phyloP scores from a whole-genome alignment of 2,113 vertebrate genomes.

The Isichthys henryi region DNA sequence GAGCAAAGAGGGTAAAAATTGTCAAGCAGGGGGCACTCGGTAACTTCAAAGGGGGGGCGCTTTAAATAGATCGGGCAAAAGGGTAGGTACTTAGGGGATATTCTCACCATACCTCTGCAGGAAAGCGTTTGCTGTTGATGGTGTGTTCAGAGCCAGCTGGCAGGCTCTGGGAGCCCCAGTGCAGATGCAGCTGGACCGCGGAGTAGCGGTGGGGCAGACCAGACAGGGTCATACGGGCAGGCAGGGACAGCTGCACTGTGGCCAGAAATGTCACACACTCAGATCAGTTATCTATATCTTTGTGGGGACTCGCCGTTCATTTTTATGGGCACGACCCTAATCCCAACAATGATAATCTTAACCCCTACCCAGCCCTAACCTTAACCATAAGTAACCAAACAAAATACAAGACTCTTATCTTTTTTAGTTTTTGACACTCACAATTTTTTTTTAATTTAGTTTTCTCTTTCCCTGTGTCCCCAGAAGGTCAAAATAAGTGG shows the following conservation, averaged over 20 bases:
- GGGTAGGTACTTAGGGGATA: too few relatives aligned
- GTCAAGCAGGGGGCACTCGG: background rate
- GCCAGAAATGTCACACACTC: background rate
- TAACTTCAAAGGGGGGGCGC: background rate
- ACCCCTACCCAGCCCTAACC: background rate
- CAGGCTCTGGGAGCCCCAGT: conserved; percentile 74
- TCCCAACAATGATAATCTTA: background rate
- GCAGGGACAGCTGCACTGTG: conserved; percentile 76
- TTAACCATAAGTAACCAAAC: background rate
- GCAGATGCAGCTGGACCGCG: conserved; percentile 82
- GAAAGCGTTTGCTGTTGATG: conserved; percentile 68
- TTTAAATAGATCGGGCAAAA: background rate
- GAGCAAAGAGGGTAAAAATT: background rate
- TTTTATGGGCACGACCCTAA: background rate
- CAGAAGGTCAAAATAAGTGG: background rate
- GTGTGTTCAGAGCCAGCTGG: conserved; percentile 80
- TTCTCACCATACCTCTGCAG: conserved; percentile 76
- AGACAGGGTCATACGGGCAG: conserved; percentile 65
- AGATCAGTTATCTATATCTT: background rate
- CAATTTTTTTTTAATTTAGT: background rate
- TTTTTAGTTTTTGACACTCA: background rate
- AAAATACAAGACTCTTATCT: background rate
- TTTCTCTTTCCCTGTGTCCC: background rate
- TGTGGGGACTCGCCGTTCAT: background rate
- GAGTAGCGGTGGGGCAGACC: conserved; percentile 68